These are phyloP conservation scores for Trichoplusia ni DNA, from an alignment of 1,140 invertebrate genomes.

Conservation along the genomic window DNA sequence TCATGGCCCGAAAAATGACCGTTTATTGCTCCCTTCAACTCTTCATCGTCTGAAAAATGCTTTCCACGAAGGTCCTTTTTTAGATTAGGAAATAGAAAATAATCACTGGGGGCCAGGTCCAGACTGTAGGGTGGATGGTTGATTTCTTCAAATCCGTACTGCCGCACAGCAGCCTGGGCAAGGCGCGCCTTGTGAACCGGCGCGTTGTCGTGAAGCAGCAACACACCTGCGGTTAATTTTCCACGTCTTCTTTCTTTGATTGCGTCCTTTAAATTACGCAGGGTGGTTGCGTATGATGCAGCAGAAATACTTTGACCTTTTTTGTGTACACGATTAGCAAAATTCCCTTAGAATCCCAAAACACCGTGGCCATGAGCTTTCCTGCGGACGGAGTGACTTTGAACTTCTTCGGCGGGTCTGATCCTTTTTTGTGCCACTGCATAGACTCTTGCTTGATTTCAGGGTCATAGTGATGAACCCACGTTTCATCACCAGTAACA, in stretches of 20 bases:
- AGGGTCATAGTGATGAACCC: neutral
- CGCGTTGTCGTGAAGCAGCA: slow-evolving; percentile 35
- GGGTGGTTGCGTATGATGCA: slow-evolving; percentile 13
- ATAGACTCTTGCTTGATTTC: slow-evolving; percentile 10
- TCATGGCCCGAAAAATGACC: too few species aligned
- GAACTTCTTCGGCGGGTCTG: slow-evolving; percentile 26
- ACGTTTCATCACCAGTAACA: slow-evolving; percentile 4
- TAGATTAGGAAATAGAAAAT: slow-evolving; percentile 59
- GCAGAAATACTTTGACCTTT: slow-evolving; percentile 35
- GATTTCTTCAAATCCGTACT: slow-evolving; percentile 29
- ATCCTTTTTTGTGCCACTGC: too few species aligned
- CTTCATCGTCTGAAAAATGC: slow-evolving; percentile 47
- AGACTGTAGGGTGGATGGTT: slow-evolving; percentile 68
- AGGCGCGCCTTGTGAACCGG: slow-evolving; percentile 32
- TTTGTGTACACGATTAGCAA: slow-evolving; percentile 35
- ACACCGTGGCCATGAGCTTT: slow-evolving; percentile 27
- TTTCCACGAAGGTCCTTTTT: slow-evolving; percentile 57
- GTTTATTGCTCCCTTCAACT: too few species aligned
- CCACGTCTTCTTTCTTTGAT: slow-evolving; percentile 30
- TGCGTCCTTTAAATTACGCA: slow-evolving; percentile 25
- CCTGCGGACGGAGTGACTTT: slow-evolving; percentile 29
- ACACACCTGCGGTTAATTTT: slow-evolving; percentile 22
- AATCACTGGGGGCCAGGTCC: slow-evolving; percentile 67
- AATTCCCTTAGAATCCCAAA: too few species aligned
- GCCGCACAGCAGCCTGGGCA: slow-evolving; percentile 7